Evolutionary conservation across 2,888 invertebrate species (phyloP).

Genomic region (Schizaphis graminum): DNA sequence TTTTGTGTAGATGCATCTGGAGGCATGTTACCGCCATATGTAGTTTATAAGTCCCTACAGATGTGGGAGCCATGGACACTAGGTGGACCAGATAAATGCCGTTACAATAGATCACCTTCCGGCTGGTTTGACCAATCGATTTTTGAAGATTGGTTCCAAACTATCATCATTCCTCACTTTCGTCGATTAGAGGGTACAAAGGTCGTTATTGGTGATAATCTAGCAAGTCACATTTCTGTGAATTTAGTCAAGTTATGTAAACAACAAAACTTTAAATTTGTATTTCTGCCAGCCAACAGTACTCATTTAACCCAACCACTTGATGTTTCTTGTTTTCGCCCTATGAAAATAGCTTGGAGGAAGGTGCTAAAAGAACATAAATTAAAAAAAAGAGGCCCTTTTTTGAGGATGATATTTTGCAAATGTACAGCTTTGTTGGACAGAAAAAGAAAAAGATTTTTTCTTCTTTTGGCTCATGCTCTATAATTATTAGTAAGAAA

Average conservation of each 20-base stretch:
- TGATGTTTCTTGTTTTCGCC: constrained; percentile 67
- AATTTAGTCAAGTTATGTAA: constrained; percentile 64
- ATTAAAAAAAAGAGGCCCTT: constrained; percentile 49
- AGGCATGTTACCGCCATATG: too few species aligned
- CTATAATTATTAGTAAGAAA: constrained; percentile 13
- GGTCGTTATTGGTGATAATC: constrained; percentile 13
- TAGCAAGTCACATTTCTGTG: constrained; percentile 65
- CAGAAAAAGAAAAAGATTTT: constrained; percentile 7
- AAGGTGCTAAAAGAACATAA: constrained; percentile 48
- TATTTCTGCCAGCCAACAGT: constrained; percentile 67
- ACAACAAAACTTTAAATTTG: constrained; percentile 66
- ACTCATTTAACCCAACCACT: constrained; percentile 68
- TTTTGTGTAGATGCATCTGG: too few species aligned
- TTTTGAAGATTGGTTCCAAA: constrained; percentile 43
- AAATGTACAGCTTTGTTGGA: constrained; percentile 7
- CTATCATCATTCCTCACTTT: constrained; percentile 32
- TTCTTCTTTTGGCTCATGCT: not conserved
- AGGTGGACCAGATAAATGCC: not conserved
- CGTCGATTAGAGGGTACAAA: not conserved
- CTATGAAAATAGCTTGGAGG: constrained; percentile 66
- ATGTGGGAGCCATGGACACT: constrained; percentile 10
- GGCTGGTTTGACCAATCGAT: constrained; percentile 30
- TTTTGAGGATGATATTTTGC: constrained; percentile 1
- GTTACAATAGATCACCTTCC: too few species aligned
- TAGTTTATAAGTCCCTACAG: too few species aligned